These are phyloP conservation scores for Chalcis sispes DNA, from an alignment of 2,888 invertebrate genomes.

Conservation along the genomic window DNA sequence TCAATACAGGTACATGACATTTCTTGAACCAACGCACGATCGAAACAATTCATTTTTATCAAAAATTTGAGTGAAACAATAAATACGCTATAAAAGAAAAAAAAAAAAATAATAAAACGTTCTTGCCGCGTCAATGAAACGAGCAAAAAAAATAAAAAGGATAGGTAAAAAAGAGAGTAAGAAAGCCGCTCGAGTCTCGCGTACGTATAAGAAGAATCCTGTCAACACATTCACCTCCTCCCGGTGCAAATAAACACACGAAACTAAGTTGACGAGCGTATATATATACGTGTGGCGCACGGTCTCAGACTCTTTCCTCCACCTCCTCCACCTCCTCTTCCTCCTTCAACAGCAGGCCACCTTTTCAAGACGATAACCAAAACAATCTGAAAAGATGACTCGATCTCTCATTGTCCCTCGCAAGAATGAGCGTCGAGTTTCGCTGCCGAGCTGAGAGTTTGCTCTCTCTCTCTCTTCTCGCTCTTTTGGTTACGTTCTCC, in stretches of 20 bases:
- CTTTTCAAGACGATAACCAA: constrained; percentile 53
- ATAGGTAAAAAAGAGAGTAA: not conserved
- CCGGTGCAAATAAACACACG: constrained; percentile 41
- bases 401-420: constrained; percentile 38
- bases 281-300: not conserved
- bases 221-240: constrained; percentile 41
- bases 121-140: not conserved
- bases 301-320: not conserved
- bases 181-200: constrained; percentile 9
- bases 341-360: constrained; percentile 6
- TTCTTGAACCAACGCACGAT: not conserved
- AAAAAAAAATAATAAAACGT: not conserved
- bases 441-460: constrained; percentile 2
- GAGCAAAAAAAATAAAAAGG: constrained; percentile 8
- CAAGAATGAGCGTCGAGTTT: constrained; percentile 49
- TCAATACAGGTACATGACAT: not conserved
- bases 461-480: not conserved
- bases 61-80: not conserved
- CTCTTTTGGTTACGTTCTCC: not conserved
- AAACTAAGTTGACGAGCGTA: constrained; percentile 35
- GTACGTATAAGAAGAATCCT: constrained; percentile 49
- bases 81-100: not conserved
- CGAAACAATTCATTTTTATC: not conserved
- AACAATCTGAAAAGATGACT: constrained; percentile 56
- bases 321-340: not conserved